phyloP scores from a whole-genome alignment of 2,113 vertebrate species.

The Dendropsophus ebraccatus region DNA sequence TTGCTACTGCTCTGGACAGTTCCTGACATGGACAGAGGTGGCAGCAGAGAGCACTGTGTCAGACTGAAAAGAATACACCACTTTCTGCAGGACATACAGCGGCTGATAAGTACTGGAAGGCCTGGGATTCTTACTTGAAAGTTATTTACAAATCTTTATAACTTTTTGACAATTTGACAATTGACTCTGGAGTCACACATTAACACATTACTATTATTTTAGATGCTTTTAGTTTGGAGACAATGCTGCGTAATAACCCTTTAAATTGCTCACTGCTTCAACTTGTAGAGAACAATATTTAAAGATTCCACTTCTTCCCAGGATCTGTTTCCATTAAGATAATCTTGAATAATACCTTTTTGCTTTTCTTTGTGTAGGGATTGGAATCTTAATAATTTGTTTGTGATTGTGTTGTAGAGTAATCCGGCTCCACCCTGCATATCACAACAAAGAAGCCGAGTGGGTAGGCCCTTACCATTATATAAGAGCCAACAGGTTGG shows the following conservation, averaged over 20 bases:
- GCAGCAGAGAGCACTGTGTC: too few relatives aligned
- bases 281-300: background rate
- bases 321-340: background rate
- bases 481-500: conserved; percentile 39
- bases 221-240: too few relatives aligned
- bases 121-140: too few relatives aligned
- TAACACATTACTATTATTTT: too few relatives aligned
- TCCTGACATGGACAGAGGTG: too few relatives aligned
- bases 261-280: background rate
- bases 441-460: conserved; percentile 46
- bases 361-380: background rate
- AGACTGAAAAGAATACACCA: too few relatives aligned
- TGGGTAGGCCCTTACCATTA: background rate
- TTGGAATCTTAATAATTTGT: conserved; percentile 23
- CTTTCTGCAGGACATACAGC: too few relatives aligned
- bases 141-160: too few relatives aligned
- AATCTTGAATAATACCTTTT: background rate
- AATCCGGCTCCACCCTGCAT: conserved; percentile 31
- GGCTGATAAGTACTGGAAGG: too few relatives aligned
- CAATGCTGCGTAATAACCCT: background rate
- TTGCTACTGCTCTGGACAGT: too few relatives aligned
- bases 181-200: too few relatives aligned
- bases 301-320: background rate
- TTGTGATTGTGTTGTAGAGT: conserved; percentile 20
- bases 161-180: too few relatives aligned